Conservation (phyloP, 2,888 invertebrate genomes). For the Lasioglossum oenotherae region DNA sequence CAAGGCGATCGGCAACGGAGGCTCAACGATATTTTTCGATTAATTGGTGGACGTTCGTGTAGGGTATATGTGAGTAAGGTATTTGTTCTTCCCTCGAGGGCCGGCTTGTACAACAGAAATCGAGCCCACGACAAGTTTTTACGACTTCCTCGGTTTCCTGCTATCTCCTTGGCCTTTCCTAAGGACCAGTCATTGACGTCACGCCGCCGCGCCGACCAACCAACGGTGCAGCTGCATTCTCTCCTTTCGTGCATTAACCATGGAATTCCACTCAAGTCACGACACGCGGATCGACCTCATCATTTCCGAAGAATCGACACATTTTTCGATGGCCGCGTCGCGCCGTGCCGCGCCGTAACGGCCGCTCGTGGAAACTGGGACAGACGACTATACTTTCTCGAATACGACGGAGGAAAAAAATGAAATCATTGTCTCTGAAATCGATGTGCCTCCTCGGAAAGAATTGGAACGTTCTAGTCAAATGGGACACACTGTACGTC, state of each 20-base stretch:
- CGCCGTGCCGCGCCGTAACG: neutral
- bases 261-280: slow-evolving; percentile 63
- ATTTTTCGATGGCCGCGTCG: neutral
- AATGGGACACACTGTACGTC: neutral
- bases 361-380: neutral
- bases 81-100: neutral
- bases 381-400: slow-evolving; percentile 6
- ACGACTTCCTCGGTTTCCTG: slow-evolving; percentile 53
- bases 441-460: neutral
- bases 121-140: slow-evolving; percentile 49
- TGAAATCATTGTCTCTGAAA: neutral
- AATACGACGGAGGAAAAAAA: neutral
- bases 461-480: neutral
- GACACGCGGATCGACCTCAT: slow-evolving; percentile 55
- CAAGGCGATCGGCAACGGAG: too few relatives aligned
- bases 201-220: slow-evolving; percentile 47
- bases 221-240: slow-evolving; percentile 60
- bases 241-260: slow-evolving; percentile 58
- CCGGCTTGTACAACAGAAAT: slow-evolving; percentile 23
- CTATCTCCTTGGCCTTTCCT: slow-evolving; percentile 59
- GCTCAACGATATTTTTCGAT: slow-evolving; percentile 4
- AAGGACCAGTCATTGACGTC: slow-evolving; percentile 66
- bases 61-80: too few relatives aligned
- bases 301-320: slow-evolving; percentile 56
- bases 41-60: neutral